Base-by-base conservation (phyloP, 2,888 invertebrate genomes). In the Exephanes ischioxanthus region DNA sequence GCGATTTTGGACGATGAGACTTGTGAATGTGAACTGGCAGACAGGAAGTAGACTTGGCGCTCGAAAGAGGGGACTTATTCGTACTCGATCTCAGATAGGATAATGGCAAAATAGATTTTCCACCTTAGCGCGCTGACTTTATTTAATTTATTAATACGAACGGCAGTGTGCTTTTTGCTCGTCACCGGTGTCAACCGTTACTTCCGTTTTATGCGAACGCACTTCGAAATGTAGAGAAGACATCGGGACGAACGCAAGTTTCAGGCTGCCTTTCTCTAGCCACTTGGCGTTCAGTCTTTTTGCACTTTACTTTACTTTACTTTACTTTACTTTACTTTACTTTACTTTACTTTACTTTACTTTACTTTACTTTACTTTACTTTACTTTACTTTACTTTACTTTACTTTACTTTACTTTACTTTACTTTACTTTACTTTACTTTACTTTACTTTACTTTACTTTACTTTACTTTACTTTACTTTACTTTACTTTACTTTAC, bases 171-270 rank as follows among this genome's bases (percentile, higher is more conserved):
- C 6, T 33, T 61, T 16, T 33, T 70, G 83, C 86, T 84, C 89
- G 89, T 88, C 89, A 87, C 90, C 87, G 88, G 53, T 89, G 89
- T 89, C 90, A 41, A 88, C 84, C 90, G 88, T 89, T 89, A 88
- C 88, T 79, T 70, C 73, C 83, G 83, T 81, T 67, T 84, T 91
- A 92, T 92, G 92, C 92, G 92, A 89, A 88, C 88, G 87, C 87
- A 90, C 85, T 90, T 79, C 86, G 85, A 88, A 92, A 88, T 89
- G 79, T 30, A 37, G 48, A 51, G n/a, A 78, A 55, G 41, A 83
- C 73, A 48, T 61, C 58, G 68, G 70, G 19, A 61, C 45, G 19
- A 61, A 26, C 76, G 72, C 63, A 26, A 80, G 88, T 90, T 87
- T 88, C 88, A 87, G 84, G 22, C 51, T 33, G 4, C 0, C 30